Evolutionary conservation across 2,797 vertebrate genomes (phyloP).

Genomic region (Tamandua tetradactyla): DNA sequence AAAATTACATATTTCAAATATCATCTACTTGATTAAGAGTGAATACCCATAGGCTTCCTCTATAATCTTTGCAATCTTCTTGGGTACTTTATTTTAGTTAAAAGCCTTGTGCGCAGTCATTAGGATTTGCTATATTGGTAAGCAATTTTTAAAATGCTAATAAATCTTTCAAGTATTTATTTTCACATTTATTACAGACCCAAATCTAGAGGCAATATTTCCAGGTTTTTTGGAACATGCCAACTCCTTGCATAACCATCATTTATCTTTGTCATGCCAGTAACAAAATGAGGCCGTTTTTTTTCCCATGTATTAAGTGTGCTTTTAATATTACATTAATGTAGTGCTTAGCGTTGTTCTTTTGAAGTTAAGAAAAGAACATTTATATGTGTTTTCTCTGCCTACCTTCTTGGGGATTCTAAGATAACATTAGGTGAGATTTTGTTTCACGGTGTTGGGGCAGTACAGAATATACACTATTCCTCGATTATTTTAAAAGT

Average conservation of each 20-base stretch:
- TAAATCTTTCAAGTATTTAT: slow-evolving; percentile 46
- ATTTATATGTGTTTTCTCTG: background rate
- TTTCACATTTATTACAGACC: slow-evolving; percentile 52
- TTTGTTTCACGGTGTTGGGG: background rate
- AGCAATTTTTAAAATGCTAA: slow-evolving; percentile 62
- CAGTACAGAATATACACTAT: background rate
- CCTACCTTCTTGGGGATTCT: background rate
- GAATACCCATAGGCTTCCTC: background rate
- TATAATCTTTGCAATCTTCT: background rate
- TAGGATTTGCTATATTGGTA: background rate
- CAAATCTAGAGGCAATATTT: background rate
- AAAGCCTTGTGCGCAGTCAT: background rate
- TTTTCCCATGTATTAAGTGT: background rate
- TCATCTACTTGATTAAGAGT: background rate
- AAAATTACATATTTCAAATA: background rate
- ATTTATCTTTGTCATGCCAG: slow-evolving; percentile 31
- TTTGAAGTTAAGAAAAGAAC: background rate
- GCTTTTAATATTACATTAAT: background rate
- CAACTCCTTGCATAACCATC: slow-evolving; percentile 43
- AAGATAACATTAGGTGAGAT: background rate
- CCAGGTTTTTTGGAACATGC: background rate
- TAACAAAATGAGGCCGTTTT: background rate
- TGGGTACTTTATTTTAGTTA: slow-evolving; percentile 37
- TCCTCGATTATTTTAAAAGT: background rate
- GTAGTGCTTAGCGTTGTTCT: background rate